A percentile compares a stretch with the other conserved stretches of the same genome.
Conservation (phyloP, 2,888 invertebrate species). For the Leptopilina myrica region DNA sequence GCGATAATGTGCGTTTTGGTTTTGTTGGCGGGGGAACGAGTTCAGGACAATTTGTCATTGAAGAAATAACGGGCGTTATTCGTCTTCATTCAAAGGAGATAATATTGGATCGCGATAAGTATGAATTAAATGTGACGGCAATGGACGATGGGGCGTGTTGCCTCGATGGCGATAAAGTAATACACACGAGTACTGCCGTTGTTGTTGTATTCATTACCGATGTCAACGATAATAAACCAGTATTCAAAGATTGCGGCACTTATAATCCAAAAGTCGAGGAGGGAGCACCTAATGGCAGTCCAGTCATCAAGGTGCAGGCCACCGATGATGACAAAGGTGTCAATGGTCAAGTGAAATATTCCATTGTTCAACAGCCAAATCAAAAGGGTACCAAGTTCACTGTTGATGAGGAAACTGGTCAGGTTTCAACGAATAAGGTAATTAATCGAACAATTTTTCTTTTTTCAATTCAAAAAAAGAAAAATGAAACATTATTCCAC, state of each 20-base stretch:
- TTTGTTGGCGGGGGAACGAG: conserved; percentile 93
- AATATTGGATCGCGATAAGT: conserved; percentile 93
- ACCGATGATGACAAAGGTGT: conserved; percentile 98
- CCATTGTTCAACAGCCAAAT: conserved; percentile 97
- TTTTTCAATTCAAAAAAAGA: no score
- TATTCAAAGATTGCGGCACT: conserved; percentile 94
- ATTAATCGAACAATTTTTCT: no score
- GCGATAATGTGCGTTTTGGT: conserved; percentile 95
- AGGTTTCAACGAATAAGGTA: conserved; percentile 94
- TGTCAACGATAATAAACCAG: conserved; percentile 97
- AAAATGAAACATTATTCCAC: no score
- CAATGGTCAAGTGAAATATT: conserved; percentile 96
- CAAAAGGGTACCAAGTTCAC: conserved; percentile 97
- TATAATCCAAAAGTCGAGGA: conserved; percentile 97
- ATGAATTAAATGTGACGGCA: conserved; percentile 97
- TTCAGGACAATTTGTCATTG: conserved; percentile 95
- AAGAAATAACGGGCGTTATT: conserved; percentile 96
- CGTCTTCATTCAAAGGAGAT: conserved; percentile 92
- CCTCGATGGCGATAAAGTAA: conserved; percentile 89
- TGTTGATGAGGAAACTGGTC: conserved; percentile 96
- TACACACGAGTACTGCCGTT: conserved; percentile 95
- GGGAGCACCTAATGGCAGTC: conserved; percentile 95
- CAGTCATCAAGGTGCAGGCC: conserved; percentile 95
- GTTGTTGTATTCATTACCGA: conserved; percentile 98
- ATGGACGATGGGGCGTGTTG: conserved; percentile 99